These are phyloP conservation scores for Papilio polytes DNA, from an alignment of 1,140 invertebrate species.

Conservation along the genomic window DNA sequence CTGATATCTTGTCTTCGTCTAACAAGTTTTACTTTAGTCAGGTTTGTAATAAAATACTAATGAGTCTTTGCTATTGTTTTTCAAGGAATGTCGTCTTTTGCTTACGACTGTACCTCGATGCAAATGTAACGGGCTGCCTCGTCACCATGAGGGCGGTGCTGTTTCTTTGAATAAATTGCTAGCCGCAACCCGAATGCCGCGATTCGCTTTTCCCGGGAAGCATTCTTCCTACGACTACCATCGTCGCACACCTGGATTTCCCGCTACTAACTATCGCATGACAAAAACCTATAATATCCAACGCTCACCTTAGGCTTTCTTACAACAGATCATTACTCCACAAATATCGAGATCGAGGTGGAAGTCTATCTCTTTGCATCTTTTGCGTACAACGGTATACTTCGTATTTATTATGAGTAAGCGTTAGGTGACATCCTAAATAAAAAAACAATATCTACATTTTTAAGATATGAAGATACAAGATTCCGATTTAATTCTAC, in stretches of 20 bases:
- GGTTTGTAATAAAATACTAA: no score
- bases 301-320: conserved; percentile 31
- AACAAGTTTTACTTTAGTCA: no score
- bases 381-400: conserved; percentile 33
- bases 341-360: conserved; percentile 49
- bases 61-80: not conserved
- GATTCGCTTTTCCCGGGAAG: conserved; percentile 46
- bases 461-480: no score
- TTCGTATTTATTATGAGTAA: conserved; percentile 1
- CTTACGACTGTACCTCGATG: conserved; percentile 54
- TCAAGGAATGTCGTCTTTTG: conserved; percentile 35
- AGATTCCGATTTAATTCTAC: no score
- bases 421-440: not conserved
- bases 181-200: conserved; percentile 35
- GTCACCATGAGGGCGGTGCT: conserved; percentile 47
- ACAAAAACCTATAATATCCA: conserved; percentile 34
- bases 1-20: no score
- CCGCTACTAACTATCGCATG: conserved; percentile 32
- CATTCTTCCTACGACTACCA: conserved; percentile 43
- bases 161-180: conserved; percentile 49
- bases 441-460: not conserved
- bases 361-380: conserved; percentile 45
- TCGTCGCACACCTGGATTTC: conserved; percentile 37
- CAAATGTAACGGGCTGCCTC: conserved; percentile 59
- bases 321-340: conserved; percentile 45